Evolutionary conservation across 2,113 vertebrate species (phyloP), one percentile per base, ranked within the genome.

Genomic region (Syngnathus floridae): DNA sequence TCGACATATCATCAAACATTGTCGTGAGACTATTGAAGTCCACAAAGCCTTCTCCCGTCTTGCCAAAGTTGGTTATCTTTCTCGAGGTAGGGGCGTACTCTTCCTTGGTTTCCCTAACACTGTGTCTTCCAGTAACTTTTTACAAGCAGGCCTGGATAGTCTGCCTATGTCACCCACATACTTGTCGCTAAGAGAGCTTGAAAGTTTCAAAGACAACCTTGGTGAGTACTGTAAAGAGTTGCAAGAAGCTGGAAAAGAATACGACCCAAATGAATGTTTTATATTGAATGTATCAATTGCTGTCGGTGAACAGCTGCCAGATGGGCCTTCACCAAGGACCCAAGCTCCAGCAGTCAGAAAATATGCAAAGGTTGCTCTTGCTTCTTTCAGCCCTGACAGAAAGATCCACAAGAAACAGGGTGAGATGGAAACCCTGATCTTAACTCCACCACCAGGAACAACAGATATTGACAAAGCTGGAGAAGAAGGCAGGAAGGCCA

Each of bases 11-110:
- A 93, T 99, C 65, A 95, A 95, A 79, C 93, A 94, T 88, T 98
- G 95, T 88, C 91, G 96, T 2, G 96, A 98, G 86, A 95, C 93
- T 16, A 63, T 82, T 0, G 94, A 95, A 8, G 92, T 97, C 60
- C 96, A 98, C 90, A 95, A 94, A 86, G 94, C 94, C 78, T 98
- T 99, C 85, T 98, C 97, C 0, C 95, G 97, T 76, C 94, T 98
- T 3, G 96, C 97, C 79, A 95, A 95, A 71, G 95, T 99, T 35
- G 97, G 97, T 64, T 99, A 93, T 85, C 91, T 99, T 64, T 98
- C 96, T 48, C 91, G 96, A 0, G 97, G 96, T n/a, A 92, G 95
- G 0, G 97, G 97, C 0, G 92, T 98, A 60, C 93, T 98, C 61
- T 98, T 98, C 83, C 82, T 98, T 70, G 96, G 97, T 67, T 97